Base-by-base conservation (phyloP, 2,888 invertebrate species). In the Caenorhabditis doughertyi region DNA sequence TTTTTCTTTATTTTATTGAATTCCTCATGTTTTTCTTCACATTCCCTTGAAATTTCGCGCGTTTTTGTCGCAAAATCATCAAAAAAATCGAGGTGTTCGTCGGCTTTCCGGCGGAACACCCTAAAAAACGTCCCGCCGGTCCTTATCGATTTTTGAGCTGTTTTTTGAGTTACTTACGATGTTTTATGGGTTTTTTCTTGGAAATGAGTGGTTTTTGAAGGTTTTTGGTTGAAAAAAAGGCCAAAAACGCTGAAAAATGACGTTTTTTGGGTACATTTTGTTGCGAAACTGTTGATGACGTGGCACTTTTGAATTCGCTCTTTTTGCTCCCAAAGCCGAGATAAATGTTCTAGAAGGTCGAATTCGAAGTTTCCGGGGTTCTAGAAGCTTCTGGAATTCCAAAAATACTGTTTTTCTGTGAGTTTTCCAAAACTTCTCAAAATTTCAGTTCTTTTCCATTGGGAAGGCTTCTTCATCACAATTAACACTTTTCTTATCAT, bases 21-120 rank as follows among this genome's bases (percentile, higher is more conserved):
- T 60, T 76, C 76, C n/a, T 25, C 68, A 53, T 18, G 23, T 76
- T 76, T 76, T 68, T 67, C 76, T 74, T 27, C 49, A 67, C 39
- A 0, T 44, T 0, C n/a, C 49, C 8, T n/a, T 16, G 2, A 27
- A 74, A 65, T 67, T 67, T 74, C 39, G 8, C 3, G n/a, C 2
- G 21, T 27, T 58, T 74, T 60, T 39, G 27, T 51, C 67, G 56
- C n/a, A 9, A 29, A 27, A 35, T 9, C 13, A n/a, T 23, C 16
- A 16, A 76, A 68, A 76, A 68, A 49, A 23, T 56, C 25, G 18
- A 9, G 7, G 44, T 64, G 42, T 62, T 53, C 60, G 35, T 4
- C 8, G 1, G 32, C 32, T 47, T 64, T 64, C 21, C 32, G n/a
- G 5, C 18, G 18, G 67, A 68, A 60, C 47, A 32, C 39, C 65